Evolutionary conservation across 2,113 vertebrate genomes (phyloP), one percentile per base, ranked within the genome.

Genomic region (Cebus imitator): DNA sequence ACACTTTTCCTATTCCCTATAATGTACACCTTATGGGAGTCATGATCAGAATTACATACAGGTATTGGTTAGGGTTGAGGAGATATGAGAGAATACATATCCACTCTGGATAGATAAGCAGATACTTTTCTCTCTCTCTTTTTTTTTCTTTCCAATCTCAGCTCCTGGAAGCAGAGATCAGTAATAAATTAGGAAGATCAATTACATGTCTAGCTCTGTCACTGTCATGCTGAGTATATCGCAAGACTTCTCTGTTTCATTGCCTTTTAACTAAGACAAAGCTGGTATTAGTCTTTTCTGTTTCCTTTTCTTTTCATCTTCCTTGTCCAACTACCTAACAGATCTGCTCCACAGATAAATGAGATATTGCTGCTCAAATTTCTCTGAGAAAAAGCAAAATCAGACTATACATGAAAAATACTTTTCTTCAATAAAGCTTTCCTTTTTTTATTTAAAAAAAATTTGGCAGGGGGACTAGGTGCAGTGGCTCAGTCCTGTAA

Each of bases 351-450:
- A 81, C 1, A 92, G 95, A 92, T 96, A 93, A 89, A 84, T 84
- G 75, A 93, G 82, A 95, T 95, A 95, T 61, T 96, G 80, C 84
- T 92, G 96, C 70, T 97, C 90, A 92, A 66, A 94, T 97, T 96
- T 97, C 97, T 97, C 87, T 96, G 97, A 95, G 94, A 93, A 88
- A 97, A 95, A 89, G 52, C 58, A 87, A 95, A 94, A 96, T 30
- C 83, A 92, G 95, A 93, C 58, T 52, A 80, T 43, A 86, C 66
- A 84, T 84, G 72, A 89, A 94, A 94, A 91, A 72, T 21, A 68
- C 48, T 91, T 87, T 92, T 83, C 40, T 95, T 97, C 89, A 91
- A 30, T 70, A 57, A 83, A 84, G 48, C 27, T 64, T 64, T 64
- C 11, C 27, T 64, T 30, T 64, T 30, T 64, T 30, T 64, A 30